These are phyloP conservation scores for Diadumene lineata DNA, from an alignment of 92 coral and sea anemone species.

Conservation along the genomic window DNA sequence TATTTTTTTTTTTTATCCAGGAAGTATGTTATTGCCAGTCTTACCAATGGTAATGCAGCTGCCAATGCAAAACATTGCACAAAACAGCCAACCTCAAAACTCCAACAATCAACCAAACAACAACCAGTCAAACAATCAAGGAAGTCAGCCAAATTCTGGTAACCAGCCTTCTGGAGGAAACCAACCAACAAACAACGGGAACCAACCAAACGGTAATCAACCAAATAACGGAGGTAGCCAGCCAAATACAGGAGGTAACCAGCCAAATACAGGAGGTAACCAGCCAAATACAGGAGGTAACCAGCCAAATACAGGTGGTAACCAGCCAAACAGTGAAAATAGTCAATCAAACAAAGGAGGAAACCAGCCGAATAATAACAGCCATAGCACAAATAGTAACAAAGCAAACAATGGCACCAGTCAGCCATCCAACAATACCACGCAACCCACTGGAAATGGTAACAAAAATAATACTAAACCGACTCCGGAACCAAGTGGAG, in stretches of 20 bases:
- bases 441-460: background rate
- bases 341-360: background rate
- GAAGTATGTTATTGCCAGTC: background rate
- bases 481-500: background rate
- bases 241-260: background rate
- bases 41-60: background rate
- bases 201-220: background rate
- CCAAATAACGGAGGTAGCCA: background rate
- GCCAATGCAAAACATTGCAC: conserved; percentile 4
- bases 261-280: background rate
- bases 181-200: background rate
- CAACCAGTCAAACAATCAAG: background rate
- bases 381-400: background rate
- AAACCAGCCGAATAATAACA: background rate
- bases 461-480: background rate
- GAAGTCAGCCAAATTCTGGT: background rate
- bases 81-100: conserved; percentile 1
- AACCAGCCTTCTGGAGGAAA: background rate
- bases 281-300: background rate
- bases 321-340: background rate
- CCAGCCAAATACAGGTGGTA: background rate
- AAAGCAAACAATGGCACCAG: background rate
- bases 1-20: background rate
- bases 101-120: background rate
- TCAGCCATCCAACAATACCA: background rate